phyloP scores from a whole-genome alignment of 2,888 invertebrate genomes.

The Cecidostiba fungosa region DNA sequence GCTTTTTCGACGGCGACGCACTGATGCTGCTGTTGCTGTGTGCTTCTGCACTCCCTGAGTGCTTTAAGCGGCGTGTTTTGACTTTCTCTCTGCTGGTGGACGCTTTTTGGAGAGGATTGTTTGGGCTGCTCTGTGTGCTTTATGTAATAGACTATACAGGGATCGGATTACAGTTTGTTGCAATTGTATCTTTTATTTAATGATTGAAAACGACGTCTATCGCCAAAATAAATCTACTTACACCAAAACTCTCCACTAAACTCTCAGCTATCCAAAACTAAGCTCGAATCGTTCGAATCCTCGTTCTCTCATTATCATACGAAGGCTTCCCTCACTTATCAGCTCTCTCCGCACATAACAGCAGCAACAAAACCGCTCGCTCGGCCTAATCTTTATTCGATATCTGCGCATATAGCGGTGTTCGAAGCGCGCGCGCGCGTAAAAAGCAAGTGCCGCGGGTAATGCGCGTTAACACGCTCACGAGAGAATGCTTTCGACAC shows the following conservation, averaged over 20 bases:
- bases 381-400: constrained; percentile 16
- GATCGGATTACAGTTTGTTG: too few species aligned
- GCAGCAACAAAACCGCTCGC: constrained; percentile 16
- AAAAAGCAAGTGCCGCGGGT: constrained; percentile 9
- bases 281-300: neutral
- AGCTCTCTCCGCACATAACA: neutral
- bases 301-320: constrained; percentile 19
- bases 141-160: too few species aligned
- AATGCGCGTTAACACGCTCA: constrained; percentile 8
- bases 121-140: neutral
- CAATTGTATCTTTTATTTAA: too few species aligned
- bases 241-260: neutral
- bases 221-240: neutral
- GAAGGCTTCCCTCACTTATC: constrained; percentile 15
- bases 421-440: neutral
- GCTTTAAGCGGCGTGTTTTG: neutral
- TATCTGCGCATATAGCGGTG: neutral
- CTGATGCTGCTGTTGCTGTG: neutral
- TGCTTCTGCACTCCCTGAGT: neutral
- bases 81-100: neutral
- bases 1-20: constrained; percentile 1
- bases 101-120: neutral
- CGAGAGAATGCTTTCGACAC: neutral
- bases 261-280: neutral
- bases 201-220: too few species aligned